Base-by-base conservation (phyloP, 2,797 vertebrate genomes). In the Atherinosoma microstoma region DNA sequence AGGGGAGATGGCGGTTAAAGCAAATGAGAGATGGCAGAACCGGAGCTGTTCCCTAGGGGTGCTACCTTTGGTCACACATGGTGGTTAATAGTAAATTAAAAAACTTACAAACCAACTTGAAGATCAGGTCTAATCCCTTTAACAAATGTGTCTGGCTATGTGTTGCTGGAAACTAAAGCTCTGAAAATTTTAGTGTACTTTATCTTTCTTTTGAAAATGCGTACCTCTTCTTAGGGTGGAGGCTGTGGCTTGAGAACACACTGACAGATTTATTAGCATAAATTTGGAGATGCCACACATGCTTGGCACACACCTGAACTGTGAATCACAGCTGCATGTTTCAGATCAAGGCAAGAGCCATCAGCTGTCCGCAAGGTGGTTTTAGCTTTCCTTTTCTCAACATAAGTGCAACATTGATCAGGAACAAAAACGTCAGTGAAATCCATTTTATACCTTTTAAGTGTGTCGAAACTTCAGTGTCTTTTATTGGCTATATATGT, bases 211-310 rank as follows among this genome's bases (percentile, higher is more conserved):
- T 63, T 58, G 29, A 79, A 80, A 76, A 62, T 0, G 7, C 18
- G 36, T 24, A 16, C 3, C 27, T 66, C 36, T 67, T 67, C 29
- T 71, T 13, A 8, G 40, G 24, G 5, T 27, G 35, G 9, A 34
- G 60, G 35, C 24, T 77, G 68, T 18, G n/a, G 74, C 64, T 58
- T 67, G 56, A 13, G 60, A 85, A 68, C 67, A 74, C 1, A 0
- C 76, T 80, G 82, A 87, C 56, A 89, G 83, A 87, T 89, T 83
- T 88, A 81, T 64, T 66, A 35, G 24, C 51, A 18, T 65, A 64
- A 36, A 20, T 60, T 57, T 5, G 29, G 49, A 79, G 64, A 82
- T 84, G 67, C 74, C 64, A 27, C 78, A 71, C 79, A 78, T 78
- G 64, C 72, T 81, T 85, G 75, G 73, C 80, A 68, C 59, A 58